Base-by-base conservation (phyloP, 1,140 invertebrate genomes). In the Oryctes rhinoceros region DNA sequence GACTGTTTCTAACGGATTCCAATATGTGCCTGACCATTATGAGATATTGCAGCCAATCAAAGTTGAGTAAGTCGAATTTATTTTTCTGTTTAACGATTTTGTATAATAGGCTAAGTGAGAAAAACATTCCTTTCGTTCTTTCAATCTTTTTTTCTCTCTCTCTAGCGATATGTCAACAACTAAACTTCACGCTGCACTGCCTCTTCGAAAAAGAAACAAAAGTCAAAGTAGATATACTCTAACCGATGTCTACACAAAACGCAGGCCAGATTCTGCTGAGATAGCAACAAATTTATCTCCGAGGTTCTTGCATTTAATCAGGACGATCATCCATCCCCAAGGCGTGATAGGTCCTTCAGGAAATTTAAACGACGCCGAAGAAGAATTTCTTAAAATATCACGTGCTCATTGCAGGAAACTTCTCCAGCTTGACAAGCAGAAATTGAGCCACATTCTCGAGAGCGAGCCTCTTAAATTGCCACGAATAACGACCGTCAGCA, bases 341-440 rank as follows among this genome's bases (percentile, higher is more conserved):
- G 13, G 11, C 13, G 10, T 4, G 5, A 2, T 76, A 3, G 7
- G 18, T 11, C 13, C 15, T 15, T 15, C 13, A 6, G 39, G 47
- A 10, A 20, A n/a, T 35, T 47, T 15, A 10, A 10, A 15, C 9
- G 65, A 71, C 24, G 18, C 20, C 39, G 75, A 76, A 11, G 37
- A 76, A 37, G 75, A 76, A 47, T 49, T 76, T 37, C 13, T 76
- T 5, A 44, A 49, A 15, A 49, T 76, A 9, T 76, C 75, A 15
- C 75, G 75, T 9, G 75, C 47, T 6, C 75, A 76, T 49, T 76
- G 75, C 75, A 44, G 75, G 15, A 76, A 76, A 37, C 10, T 76
- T 15, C 18, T 76, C 35, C 37, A 76, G 20, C n/a, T 76, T 2
- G 47, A 49, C 20, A n/a, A 24, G 37, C 35, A 48, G 4, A 49